Percentiles rank a stretch among this genome's conserved stretches.
phyloP scores from a whole-genome alignment of 2,888 invertebrate genomes.

The Crepidodera aurea region DNA sequence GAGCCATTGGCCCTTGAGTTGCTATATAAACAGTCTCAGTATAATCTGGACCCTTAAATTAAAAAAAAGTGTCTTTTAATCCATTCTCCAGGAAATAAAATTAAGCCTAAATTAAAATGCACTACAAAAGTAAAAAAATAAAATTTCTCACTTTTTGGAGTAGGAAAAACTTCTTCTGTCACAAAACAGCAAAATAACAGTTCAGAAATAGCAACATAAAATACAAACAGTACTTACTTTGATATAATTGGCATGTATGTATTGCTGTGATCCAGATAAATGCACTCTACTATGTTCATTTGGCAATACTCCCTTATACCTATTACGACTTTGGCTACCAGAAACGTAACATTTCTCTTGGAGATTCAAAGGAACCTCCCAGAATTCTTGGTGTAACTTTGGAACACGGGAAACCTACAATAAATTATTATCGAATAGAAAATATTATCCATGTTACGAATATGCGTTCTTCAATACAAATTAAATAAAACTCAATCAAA shows the following conservation, averaged over 20 bases:
- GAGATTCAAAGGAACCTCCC: constrained; percentile 92
- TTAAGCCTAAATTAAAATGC: background rate
- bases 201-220: too few species aligned
- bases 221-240: constrained; percentile 66
- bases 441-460: too few species aligned
- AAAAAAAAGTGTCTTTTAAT: too few species aligned
- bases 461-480: too few species aligned
- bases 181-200: background rate
- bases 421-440: background rate
- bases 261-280: constrained; percentile 73
- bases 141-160: too few species aligned
- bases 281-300: constrained; percentile 88
- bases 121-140: background rate
- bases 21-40: constrained; percentile 88
- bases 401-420: constrained; percentile 68
- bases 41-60: constrained; percentile 84
- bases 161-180: background rate
- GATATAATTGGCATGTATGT: constrained; percentile 95
- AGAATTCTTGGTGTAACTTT: constrained; percentile 87
- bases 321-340: constrained; percentile 88
- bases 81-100: too few species aligned
- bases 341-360: constrained; percentile 90
- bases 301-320: constrained; percentile 89
- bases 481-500: too few species aligned
- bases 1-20: constrained; percentile 90